phyloP scores from a whole-genome alignment of 2,888 invertebrate species.

The Brachynemurus nebulosus region DNA sequence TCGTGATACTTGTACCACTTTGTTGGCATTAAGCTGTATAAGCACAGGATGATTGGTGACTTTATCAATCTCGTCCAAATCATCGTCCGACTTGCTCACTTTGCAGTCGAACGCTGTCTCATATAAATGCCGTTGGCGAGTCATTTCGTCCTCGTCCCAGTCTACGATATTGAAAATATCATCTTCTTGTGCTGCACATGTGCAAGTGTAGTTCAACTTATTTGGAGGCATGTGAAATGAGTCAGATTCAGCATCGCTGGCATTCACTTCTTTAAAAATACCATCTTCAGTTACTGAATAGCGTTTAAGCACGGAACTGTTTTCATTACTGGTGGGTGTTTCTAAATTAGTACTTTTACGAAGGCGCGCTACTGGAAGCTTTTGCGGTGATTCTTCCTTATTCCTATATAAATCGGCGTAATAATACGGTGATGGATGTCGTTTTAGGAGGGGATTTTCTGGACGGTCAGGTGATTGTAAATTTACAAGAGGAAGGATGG shows the following conservation, averaged over 20 bases:
- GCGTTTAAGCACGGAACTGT: constrained; percentile 44
- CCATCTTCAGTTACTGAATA: constrained; percentile 60
- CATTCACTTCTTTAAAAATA: constrained; percentile 30
- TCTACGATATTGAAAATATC: constrained; percentile 28
- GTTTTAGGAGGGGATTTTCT: constrained; percentile 38
- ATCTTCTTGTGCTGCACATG: constrained; percentile 42
- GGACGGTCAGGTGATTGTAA: constrained; percentile 38
- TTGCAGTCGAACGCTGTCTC: constrained; percentile 85
- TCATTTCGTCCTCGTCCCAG: constrained; percentile 42
- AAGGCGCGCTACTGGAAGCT: constrained; percentile 26
- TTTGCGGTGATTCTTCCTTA: constrained; percentile 22
- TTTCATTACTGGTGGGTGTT: constrained; percentile 53
- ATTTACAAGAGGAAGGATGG: constrained; percentile 30
- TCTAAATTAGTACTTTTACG: constrained; percentile 62
- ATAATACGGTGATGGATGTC: constrained; percentile 71
- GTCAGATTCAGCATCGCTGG: constrained; percentile 28
- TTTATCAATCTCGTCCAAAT: constrained; percentile 67
- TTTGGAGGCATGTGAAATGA: constrained; percentile 58
- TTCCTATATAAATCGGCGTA: constrained; percentile 61
- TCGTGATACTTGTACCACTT: constrained; percentile 8
- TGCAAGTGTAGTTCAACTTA: constrained; percentile 52
- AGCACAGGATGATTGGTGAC: constrained; percentile 69
- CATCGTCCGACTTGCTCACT: constrained; percentile 64
- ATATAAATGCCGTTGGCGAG: constrained; percentile 61
- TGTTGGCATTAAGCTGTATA: constrained; percentile 32